Conservation (phyloP, 2,888 invertebrate genomes). For the Drosophila conformis region DNA sequence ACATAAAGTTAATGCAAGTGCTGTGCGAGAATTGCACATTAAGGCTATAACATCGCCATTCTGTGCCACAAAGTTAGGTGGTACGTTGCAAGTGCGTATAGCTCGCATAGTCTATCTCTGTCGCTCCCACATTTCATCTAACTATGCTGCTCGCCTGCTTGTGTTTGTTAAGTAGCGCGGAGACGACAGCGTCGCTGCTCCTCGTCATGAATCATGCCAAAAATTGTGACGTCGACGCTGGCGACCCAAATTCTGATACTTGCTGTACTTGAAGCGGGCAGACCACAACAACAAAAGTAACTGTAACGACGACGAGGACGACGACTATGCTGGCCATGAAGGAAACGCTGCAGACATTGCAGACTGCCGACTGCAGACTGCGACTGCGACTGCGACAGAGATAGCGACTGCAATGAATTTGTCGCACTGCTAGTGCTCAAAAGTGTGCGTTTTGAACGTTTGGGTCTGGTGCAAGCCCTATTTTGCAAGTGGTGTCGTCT, state of each 20-base stretch:
- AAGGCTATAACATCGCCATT: slow-evolving; percentile 21
- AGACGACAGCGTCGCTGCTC: slow-evolving; percentile 44
- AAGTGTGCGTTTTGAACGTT: slow-evolving; percentile 34
- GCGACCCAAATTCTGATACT: slow-evolving; percentile 68
- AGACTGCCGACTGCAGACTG: slow-evolving; percentile 16
- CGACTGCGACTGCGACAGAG: slow-evolving; percentile 16
- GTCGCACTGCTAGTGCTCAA: slow-evolving; percentile 58
- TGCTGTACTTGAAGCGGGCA: slow-evolving; percentile 57
- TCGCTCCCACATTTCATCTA: neutral
- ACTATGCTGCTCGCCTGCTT: slow-evolving; percentile 25
- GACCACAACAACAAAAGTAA: slow-evolving; percentile 35
- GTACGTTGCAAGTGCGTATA: slow-evolving; percentile 35
- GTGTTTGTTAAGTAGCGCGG: slow-evolving; percentile 68
- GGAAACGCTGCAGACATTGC: slow-evolving; percentile 55
- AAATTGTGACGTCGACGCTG: slow-evolving; percentile 65
- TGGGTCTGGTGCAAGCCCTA: slow-evolving; percentile 50
- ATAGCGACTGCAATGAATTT: slow-evolving; percentile 64
- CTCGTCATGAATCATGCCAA: slow-evolving; percentile 74
- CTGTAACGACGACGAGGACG: slow-evolving; percentile 23
- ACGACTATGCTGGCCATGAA: slow-evolving; percentile 55
- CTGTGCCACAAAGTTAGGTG: slow-evolving; percentile 41
- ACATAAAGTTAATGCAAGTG: slow-evolving; percentile 32
- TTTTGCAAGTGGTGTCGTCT: slow-evolving; percentile 65
- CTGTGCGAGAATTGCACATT: slow-evolving; percentile 51
- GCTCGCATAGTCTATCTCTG: slow-evolving; percentile 6